Evolutionary conservation across 1,140 invertebrate genomes (phyloP).

Genomic region (Caenorhabditis briggsae): DNA sequence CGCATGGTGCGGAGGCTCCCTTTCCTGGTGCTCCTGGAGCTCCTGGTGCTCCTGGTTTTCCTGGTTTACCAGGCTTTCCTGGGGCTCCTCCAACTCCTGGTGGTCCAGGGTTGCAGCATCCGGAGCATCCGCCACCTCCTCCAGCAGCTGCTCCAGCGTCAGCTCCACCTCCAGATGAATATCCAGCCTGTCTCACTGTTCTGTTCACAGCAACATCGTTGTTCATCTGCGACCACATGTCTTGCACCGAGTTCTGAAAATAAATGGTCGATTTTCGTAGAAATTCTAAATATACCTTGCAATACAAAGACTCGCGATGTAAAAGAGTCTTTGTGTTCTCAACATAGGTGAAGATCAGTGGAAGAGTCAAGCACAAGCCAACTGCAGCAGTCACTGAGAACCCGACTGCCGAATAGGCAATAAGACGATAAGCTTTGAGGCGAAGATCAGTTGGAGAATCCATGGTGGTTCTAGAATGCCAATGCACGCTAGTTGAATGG

Average conservation of each 20-base stretch:
- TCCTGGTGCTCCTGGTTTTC: conserved; percentile 63
- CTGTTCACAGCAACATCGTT: conserved; percentile 45
- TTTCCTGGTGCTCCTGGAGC: conserved; percentile 61
- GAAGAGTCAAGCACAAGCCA: conserved; percentile 22
- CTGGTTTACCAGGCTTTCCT: conserved; percentile 61
- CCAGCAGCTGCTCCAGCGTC: conserved; percentile 20
- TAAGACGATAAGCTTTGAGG: conserved; percentile 18
- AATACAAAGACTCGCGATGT: conserved; percentile 18
- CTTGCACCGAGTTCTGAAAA: conserved; percentile 55
- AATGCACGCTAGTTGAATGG: conserved; percentile 34
- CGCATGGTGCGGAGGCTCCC: conserved; percentile 54
- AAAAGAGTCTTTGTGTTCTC: conserved; percentile 29
- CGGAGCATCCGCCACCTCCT: conserved; percentile 52
- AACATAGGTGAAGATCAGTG: conserved; percentile 34
- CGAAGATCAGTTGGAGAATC: conserved; percentile 47
- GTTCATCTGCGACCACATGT: conserved; percentile 57
- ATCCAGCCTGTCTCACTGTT: conserved; percentile 58
- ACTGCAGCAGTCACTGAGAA: conserved; percentile 33
- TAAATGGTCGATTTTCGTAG: neutral
- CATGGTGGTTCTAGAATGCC: conserved; percentile 11
- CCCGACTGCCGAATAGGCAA: conserved; percentile 36
- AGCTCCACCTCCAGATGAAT: conserved; percentile 34
- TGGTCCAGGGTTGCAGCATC: conserved; percentile 65
- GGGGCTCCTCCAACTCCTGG: conserved; percentile 59
- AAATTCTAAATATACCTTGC: neutral